These are phyloP conservation scores for Tachysurus fulvidraco DNA, from an alignment of 2,113 vertebrate species.

Conservation along the genomic window DNA sequence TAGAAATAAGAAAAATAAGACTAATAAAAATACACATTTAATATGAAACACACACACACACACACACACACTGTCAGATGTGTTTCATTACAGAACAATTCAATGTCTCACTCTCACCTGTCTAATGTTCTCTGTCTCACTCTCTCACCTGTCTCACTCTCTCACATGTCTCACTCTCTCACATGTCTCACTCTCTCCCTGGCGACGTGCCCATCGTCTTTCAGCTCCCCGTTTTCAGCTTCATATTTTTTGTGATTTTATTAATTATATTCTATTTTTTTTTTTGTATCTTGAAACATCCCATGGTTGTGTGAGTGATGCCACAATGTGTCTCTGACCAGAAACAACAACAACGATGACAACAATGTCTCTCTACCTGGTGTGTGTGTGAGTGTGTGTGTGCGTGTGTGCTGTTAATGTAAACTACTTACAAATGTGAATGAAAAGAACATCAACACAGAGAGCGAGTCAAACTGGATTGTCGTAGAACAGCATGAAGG, in stretches of 20 bases:
- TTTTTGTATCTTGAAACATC: too few relatives aligned
- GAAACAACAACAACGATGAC: not conserved
- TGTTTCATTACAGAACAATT: not conserved
- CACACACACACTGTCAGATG: not conserved
- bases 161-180: not conserved
- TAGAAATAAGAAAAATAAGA: not conserved
- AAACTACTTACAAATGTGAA: constrained; percentile 8
- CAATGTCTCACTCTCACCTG: not conserved
- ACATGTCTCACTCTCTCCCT: not conserved
- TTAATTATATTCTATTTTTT: too few relatives aligned
- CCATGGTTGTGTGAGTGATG: not conserved
- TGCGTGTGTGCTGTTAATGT: not conserved
- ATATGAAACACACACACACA: not conserved
- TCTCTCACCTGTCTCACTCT: not conserved
- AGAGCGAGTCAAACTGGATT: constrained; percentile 25
- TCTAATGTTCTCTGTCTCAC: not conserved
- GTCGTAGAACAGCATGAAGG: not conserved
- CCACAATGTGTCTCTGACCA: not conserved
- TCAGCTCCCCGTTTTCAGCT: too few relatives aligned
- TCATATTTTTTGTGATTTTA: not conserved
- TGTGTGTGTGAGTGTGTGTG: not conserved
- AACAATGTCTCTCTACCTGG: not conserved
- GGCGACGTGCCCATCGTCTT: too few relatives aligned
- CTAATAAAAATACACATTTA: not conserved
- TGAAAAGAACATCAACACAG: not conserved